Base-by-base conservation (phyloP, 2,888 invertebrate species). In the Acrobasis suavella region DNA sequence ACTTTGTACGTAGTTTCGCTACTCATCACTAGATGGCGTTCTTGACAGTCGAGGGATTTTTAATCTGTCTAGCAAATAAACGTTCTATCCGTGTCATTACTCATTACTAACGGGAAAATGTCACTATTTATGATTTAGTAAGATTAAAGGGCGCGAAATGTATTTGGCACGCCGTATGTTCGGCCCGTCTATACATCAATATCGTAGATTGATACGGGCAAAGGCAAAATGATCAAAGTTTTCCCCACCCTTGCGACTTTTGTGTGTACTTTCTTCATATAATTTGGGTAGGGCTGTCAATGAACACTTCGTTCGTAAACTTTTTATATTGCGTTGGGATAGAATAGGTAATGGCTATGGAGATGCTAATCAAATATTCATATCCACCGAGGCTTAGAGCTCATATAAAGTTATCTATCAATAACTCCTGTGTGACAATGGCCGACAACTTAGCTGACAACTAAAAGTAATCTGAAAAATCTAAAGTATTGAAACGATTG, bases 161-260 rank as follows among this genome's bases (percentile, higher is more conserved):
- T 50, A 52, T 14, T 52, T 22, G 52, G 32, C 22, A 52, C 32
- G 32, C 52, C 52, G 32, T 52, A 52, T 54, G 54, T 54, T n/a
- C 15, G 37, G n/a, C 52, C 14, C 32, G 32, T n/a, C 38, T 54
- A 16, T 54, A 16, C 54, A 38, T 54, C 38, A 38, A 54, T 54
- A 54, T 37, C 54, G 54, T 32, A 38, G 38, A 54, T 54, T 54
- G 54, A 54, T 54, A 54, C 54, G 38, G 38, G 32, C 38, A 38
- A 46, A 54, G 32, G 54, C 38, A 16, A 54, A 54, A 54, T 54
- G 54, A 54, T 54, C 54, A 54, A 54, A 54, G 54, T 54, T 54
- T 38, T 10, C 32, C 52, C 14, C 9, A 14, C 51, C 51, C 51
- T 51, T 22, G 17, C 52, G 6, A 32, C 52, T 52, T 52, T 52